phyloP scores from a whole-genome alignment of 2,888 invertebrate genomes.

The Aspidiotus rigidus region DNA sequence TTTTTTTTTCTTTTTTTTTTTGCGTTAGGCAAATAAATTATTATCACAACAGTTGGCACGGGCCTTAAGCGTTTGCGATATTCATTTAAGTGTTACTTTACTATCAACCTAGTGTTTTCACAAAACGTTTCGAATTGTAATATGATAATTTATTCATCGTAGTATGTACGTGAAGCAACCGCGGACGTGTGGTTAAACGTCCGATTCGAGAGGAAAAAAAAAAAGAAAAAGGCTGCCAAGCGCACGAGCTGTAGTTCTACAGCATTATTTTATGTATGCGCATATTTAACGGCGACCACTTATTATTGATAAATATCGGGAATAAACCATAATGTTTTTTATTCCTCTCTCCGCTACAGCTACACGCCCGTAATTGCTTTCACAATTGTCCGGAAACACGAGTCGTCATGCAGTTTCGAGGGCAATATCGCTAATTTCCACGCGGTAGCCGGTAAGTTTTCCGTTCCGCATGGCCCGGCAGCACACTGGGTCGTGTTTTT shows the following conservation, averaged over 20 bases:
- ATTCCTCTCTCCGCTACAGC: background rate
- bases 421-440: slow-evolving; percentile 21
- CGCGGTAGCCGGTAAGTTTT: slow-evolving; percentile 15
- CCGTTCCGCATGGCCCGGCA: slow-evolving; percentile 17
- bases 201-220: background rate
- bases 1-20: no score
- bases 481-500: background rate
- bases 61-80: no score
- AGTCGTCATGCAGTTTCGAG: slow-evolving; percentile 14
- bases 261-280: slow-evolving; percentile 12
- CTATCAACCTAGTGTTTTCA: background rate
- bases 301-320: slow-evolving; percentile 19
- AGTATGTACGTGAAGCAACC: background rate
- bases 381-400: slow-evolving; percentile 18
- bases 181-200: background rate
- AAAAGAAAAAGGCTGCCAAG: background rate
- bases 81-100: no score
- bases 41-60: no score
- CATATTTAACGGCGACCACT: slow-evolving; percentile 19
- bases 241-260: background rate
- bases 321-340: slow-evolving; percentile 22
- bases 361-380: slow-evolving; percentile 21
- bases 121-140: background rate
- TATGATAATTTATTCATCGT: slow-evolving; percentile 2
- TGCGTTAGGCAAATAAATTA: no score